Base-by-base conservation (phyloP, 2,113 vertebrate genomes). In the Taxidea taxus region DNA sequence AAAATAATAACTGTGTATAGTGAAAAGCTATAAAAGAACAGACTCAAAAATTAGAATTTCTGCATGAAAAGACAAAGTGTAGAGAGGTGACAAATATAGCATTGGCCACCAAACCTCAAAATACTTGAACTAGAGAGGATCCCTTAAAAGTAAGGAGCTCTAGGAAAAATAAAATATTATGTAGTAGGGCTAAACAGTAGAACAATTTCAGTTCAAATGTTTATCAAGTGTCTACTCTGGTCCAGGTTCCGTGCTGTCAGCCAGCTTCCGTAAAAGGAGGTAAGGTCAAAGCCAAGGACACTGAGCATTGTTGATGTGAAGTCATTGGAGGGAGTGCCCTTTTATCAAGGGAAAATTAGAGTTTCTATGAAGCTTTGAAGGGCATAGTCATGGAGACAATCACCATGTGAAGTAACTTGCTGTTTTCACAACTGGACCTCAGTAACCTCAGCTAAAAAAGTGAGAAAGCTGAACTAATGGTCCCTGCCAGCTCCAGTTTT, bases 1-100 rank as follows among this genome's bases (percentile, higher is more conserved):
- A n/a, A 87, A 68, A 56, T 88, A 64, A 68, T 90, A 88, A 86
- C n/a, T 74, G 15, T 42, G 37, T 51, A 3, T 94, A 82, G 83
- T 44, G 84, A 66, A 95, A 97, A 74, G 15, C 51, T 83, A 11
- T 87, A 27, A 42, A 84, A 85, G 54, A 92, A 77, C 64, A 96
- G 62, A 90, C 29, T 90, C 7, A 94, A 92, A 92, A 82, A 84
- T 23, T 23, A 89, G 25, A 81, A 51, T 64, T 84, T 84, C 75
- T 92, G 2, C 77, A 44, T 83, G 72, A 60, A 96, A 91, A 84
- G 16, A 27, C 42, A 54, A 39, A 4, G 3, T 75, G 9, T 29
- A 78, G 39, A 77, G 84, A 91, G 18, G 58, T 20, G 49, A 34
- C 37, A 83, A 56, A 82, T 44, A 83, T 0, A 94, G n/a, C 37